Evolutionary conservation across 2,797 vertebrate species (phyloP).

Genomic region (Lagocephalus sceleratus): DNA sequence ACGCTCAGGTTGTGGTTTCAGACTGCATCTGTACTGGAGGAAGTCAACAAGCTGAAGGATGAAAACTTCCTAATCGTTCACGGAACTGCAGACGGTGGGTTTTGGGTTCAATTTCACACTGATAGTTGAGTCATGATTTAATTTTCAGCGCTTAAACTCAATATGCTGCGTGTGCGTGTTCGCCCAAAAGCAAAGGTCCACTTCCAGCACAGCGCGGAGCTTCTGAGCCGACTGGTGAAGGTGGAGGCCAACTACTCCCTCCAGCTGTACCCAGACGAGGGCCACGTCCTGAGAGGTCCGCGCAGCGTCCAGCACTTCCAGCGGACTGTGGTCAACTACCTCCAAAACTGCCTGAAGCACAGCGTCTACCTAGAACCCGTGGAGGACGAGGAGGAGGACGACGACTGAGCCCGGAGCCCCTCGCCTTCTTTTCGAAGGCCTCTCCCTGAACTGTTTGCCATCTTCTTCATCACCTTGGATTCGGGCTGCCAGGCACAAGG

Average conservation of each 20-base stretch:
- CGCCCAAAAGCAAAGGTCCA: slow-evolving; percentile 79
- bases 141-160: background rate
- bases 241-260: slow-evolving; percentile 77
- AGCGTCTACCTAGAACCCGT: slow-evolving; percentile 41
- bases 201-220: slow-evolving; percentile 86
- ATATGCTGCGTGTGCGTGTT: background rate
- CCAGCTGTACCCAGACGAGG: slow-evolving; percentile 84
- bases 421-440: slow-evolving; percentile 30
- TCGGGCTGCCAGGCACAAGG: slow-evolving; percentile 50
- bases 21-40: slow-evolving; percentile 80
- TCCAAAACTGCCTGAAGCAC: slow-evolving; percentile 78
- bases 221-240: slow-evolving; percentile 80
- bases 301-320: slow-evolving; percentile 75
- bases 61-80: slow-evolving; percentile 80
- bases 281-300: slow-evolving; percentile 72
- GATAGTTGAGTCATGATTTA: background rate
- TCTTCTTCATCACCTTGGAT: slow-evolving; percentile 60
- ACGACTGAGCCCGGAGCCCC: slow-evolving; percentile 60
- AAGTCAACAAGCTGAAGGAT: slow-evolving; percentile 78
- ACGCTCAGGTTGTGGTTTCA: slow-evolving; percentile 37
- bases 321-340: slow-evolving; percentile 75
- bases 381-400: slow-evolving; percentile 68
- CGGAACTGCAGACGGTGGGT: slow-evolving; percentile 82
- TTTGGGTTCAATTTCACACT: background rate
- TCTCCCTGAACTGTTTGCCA: slow-evolving; percentile 42